These are phyloP conservation scores for Brachionus paranguensis DNA, from an alignment of 1,140 invertebrate species.

Conservation along the genomic window DNA sequence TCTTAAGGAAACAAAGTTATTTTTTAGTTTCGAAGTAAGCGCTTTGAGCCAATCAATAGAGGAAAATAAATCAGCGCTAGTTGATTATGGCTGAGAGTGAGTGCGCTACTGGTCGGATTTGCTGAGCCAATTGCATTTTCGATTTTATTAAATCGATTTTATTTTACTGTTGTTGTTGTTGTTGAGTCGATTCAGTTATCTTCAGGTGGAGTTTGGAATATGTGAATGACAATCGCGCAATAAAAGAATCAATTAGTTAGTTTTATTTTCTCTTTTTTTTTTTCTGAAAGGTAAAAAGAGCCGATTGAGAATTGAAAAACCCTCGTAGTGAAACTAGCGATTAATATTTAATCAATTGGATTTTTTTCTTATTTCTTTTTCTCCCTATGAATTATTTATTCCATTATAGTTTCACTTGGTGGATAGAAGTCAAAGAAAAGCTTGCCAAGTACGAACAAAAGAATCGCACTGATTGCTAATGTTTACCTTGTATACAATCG, in stretches of 20 bases:
- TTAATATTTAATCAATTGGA: constrained; percentile 31
- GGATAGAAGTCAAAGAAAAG: neutral
- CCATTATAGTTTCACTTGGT: neutral
- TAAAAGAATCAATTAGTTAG: constrained; percentile 32
- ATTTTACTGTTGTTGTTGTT: too few species aligned
- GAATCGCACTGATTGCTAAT: neutral
- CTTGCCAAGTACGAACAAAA: neutral
- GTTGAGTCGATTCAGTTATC: neutral
- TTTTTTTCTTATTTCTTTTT: neutral
- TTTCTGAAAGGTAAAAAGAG: neutral
- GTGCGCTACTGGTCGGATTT: neutral
- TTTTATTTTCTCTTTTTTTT: neutral
- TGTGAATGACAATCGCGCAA: constrained; percentile 14
- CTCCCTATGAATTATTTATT: neutral
- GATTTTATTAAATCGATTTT: constrained; percentile 25
- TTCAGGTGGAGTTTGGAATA: constrained; percentile 21
- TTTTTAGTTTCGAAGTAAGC: neutral
- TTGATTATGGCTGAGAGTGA: neutral
- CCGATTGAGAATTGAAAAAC: constrained; percentile 13
- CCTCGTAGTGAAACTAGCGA: neutral
- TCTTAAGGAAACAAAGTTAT: neutral
- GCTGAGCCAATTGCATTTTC: neutral
- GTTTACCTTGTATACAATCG: neutral
- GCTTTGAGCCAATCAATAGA: neutral
- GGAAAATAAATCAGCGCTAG: neutral